Evolutionary conservation across 2,888 invertebrate genomes (phyloP), one percentile per base, ranked within the genome.

Genomic region (Anodontia alba): DNA sequence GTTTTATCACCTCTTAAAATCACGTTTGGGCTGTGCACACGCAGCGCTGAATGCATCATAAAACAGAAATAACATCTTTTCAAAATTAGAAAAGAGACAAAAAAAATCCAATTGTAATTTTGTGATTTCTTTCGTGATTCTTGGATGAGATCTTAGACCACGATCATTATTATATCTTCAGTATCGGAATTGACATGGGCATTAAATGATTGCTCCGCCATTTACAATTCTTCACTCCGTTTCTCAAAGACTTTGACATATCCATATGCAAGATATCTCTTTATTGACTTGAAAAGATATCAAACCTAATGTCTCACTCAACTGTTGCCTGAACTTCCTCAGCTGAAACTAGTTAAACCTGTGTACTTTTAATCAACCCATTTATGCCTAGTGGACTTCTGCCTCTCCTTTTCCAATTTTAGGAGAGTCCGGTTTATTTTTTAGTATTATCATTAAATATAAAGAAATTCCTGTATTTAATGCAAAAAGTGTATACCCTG

Each of bases 251-350:
- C 80, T 84, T 84, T 84, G 84, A 84, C 84, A 80, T 74, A 68
- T 78, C 81, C 84, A 84, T 84, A 84, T 84, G 84, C 81, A 81
- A 70, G 75, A 71, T 80, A 81, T 84, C 84, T 81, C 73, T 81
- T 70, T 84, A 84, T 84, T 84, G 84, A 84, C 81, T 84, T 81
- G 69, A 72, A 84, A 84, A 84, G 78, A 81, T 80, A 84, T 84
- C 81, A 84, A 80, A 76, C 80, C n/a, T 38, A 77, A 78, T 81
- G 23, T 62, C 62, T 62, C 62, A 62, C 62, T 62, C 62, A 26
- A 54, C 54, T 20, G 20, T 38, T 38, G 38, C n/a, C n/a, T n/a
- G n/a, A n/a, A n/a, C n/a, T n/a, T n/a, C n/a, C n/a, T n/a, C n/a
- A n/a, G n/a, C n/a, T n/a, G n/a, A n/a, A n/a, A n/a, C n/a, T n/a